Conservation (phyloP, 2,113 vertebrate species). For the Harpagus bidentatus region DNA sequence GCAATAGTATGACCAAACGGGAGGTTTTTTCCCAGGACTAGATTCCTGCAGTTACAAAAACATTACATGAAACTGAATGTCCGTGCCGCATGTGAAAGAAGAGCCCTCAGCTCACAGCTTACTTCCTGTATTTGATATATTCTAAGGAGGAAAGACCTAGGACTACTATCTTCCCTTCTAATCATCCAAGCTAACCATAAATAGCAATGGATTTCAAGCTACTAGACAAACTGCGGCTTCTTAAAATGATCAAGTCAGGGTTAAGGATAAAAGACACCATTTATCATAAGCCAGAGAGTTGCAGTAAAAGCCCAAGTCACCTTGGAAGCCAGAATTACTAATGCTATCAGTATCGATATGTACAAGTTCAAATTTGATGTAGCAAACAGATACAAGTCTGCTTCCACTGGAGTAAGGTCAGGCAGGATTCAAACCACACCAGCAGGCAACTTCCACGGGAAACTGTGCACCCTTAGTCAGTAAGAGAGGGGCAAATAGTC, state of each 20-base stretch:
- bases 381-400: background rate
- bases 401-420: background rate
- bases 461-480: background rate
- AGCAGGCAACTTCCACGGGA: background rate
- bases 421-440: background rate
- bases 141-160: background rate
- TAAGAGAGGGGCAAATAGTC: background rate
- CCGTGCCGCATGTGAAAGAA: background rate
- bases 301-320: background rate
- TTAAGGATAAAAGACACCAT: background rate
- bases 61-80: background rate
- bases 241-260: background rate
- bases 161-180: background rate
- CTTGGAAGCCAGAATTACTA: background rate
- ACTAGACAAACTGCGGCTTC: background rate
- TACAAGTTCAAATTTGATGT: background rate
- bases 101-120: background rate
- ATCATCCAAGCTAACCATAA: background rate
- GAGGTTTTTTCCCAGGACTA: background rate
- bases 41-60: background rate
- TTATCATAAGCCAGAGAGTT: background rate
- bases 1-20: background rate
- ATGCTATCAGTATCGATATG: background rate
- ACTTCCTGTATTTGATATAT: background rate
- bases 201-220: background rate